A percentile compares a stretch with the other conserved stretches of the same genome.
Evolutionary conservation across 2,888 invertebrate species (phyloP).

Genomic region (Drepanosiphum platanoidis): DNA sequence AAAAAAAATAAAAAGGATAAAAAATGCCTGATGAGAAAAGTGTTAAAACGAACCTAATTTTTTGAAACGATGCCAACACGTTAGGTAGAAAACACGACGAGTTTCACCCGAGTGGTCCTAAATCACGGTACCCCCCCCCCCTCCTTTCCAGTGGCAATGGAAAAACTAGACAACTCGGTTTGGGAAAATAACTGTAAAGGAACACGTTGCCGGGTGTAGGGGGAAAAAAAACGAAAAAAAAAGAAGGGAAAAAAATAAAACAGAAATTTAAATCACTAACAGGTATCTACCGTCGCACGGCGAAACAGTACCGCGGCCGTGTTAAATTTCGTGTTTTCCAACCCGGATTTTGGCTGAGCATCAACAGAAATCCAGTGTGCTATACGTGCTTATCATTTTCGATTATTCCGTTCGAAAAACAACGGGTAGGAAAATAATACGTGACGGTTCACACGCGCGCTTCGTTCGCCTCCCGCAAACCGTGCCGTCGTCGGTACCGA

Average conservation of each 20-base stretch:
- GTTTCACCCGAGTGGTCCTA: slow-evolving; percentile 35
- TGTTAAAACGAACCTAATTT: slow-evolving; percentile 57
- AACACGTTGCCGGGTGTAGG: slow-evolving; percentile 8
- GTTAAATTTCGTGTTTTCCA: slow-evolving; percentile 49
- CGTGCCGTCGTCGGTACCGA: no score
- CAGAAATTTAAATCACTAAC: slow-evolving; percentile 38
- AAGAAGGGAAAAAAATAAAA: slow-evolving; percentile 23
- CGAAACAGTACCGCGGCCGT: slow-evolving; percentile 16
- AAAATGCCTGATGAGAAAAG: slow-evolving; percentile 50
- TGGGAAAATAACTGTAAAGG: slow-evolving; percentile 14
- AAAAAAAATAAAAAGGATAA: slow-evolving; percentile 31
- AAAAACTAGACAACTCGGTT: slow-evolving; percentile 11
- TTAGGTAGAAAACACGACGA: slow-evolving; percentile 54
- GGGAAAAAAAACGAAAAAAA: slow-evolving; percentile 11
- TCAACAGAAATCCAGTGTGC: slow-evolving; percentile 48
- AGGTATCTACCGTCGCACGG: not conserved
- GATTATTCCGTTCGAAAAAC: slow-evolving; percentile 46
- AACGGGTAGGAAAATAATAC: not conserved
- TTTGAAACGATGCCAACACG: slow-evolving; percentile 45
- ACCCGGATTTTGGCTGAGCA: slow-evolving; percentile 54
- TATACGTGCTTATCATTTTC: slow-evolving; percentile 56
- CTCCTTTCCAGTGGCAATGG: not conserved
- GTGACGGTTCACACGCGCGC: not conserved
- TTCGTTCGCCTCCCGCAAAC: not conserved
- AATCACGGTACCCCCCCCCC: not conserved